Conservation (phyloP, 2,113 vertebrate genomes). For the Elgaria multicarinata region DNA sequence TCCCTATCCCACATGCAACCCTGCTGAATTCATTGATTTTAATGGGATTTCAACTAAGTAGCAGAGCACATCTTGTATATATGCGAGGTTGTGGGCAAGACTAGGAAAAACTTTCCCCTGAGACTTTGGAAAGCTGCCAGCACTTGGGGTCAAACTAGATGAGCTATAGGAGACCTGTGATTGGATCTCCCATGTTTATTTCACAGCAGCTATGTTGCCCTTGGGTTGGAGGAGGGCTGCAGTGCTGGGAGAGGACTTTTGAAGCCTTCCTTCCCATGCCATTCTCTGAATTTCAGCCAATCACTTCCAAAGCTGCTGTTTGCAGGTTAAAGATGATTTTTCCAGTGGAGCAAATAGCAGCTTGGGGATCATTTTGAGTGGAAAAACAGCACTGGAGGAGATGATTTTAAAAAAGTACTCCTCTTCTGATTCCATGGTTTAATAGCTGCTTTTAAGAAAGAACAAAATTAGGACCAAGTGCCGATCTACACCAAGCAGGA, state of each 20-base stretch:
- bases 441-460: not conserved
- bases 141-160: not conserved
- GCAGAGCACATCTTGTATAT: not conserved
- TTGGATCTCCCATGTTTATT: not conserved
- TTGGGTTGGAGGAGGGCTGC: not conserved
- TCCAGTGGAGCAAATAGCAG: not conserved
- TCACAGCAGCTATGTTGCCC: not conserved
- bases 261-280: not conserved
- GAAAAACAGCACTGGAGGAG: not conserved
- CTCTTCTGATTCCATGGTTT: not conserved
- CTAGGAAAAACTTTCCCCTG: not conserved
- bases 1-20: not conserved
- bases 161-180: not conserved
- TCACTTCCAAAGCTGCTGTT: not conserved
- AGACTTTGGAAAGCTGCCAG: not conserved
- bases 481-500: no score
- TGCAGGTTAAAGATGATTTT: not conserved
- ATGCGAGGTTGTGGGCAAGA: not conserved
- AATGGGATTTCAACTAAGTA: not conserved
- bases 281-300: not conserved
- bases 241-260: not conserved
- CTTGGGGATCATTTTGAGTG: not conserved
- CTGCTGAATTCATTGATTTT: not conserved
- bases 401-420: not conserved
- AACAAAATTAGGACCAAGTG: not conserved